phyloP scores from a whole-genome alignment of 1,140 invertebrate species.

The Drosophila miranda region DNA sequence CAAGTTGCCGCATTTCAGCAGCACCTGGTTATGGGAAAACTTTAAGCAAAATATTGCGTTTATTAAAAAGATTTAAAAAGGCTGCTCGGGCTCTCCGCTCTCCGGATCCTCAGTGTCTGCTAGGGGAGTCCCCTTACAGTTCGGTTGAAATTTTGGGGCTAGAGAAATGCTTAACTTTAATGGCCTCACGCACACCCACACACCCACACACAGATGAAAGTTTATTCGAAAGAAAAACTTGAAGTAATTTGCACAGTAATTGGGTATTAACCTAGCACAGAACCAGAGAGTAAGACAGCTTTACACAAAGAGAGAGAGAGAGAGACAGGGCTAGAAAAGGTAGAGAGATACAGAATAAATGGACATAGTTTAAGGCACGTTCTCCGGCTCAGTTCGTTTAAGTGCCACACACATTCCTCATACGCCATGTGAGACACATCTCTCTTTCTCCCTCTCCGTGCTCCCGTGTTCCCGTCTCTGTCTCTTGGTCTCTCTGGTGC shows the following conservation, averaged over 20 bases:
- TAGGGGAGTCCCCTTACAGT: slow-evolving; percentile 27
- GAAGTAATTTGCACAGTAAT: slow-evolving; percentile 81
- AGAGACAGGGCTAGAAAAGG: neutral
- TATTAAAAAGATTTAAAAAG: slow-evolving; percentile 74
- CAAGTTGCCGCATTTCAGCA: slow-evolving; percentile 24
- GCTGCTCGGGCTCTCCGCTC: neutral
- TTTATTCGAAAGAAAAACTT: slow-evolving; percentile 58
- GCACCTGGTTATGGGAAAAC: slow-evolving; percentile 64
- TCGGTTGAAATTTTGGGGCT: slow-evolving; percentile 5
- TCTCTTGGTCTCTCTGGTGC: slow-evolving; percentile 21
- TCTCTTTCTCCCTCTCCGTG: too few species aligned
- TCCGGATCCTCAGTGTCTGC: neutral
- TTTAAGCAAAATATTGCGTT: slow-evolving; percentile 78
- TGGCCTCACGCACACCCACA: slow-evolving; percentile 30
- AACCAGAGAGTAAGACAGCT: slow-evolving; percentile 1
- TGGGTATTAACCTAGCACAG: slow-evolving; percentile 75
- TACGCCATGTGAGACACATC: slow-evolving; percentile 32
- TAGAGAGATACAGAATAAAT: slow-evolving; percentile 44
- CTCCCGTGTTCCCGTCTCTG: neutral
- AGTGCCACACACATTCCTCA: slow-evolving; percentile 50
- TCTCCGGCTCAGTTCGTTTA: slow-evolving; percentile 30
- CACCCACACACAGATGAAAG: slow-evolving; percentile 47
- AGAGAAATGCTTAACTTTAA: slow-evolving; percentile 68
- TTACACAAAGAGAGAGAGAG: neutral
- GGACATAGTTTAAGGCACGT: slow-evolving; percentile 75